Evolutionary conservation across 2,797 vertebrate genomes (phyloP).

Genomic region (Vultur gryphus): DNA sequence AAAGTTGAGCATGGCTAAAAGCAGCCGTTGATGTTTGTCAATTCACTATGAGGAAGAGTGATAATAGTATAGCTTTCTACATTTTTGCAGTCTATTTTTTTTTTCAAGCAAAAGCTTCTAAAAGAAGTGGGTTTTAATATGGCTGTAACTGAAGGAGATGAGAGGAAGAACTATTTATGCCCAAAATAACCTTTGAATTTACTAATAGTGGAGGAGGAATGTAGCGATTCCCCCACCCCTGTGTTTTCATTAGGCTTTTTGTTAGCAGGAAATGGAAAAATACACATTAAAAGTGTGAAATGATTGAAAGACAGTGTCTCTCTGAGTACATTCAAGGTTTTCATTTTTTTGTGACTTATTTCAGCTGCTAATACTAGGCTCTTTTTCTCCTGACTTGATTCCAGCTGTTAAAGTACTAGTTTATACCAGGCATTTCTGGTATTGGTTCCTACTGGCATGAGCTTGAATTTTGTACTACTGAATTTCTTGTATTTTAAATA

Average conservation of each 20-base stretch:
- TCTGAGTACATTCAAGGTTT: not conserved
- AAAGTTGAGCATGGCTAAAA: not conserved
- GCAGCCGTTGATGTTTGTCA: not conserved
- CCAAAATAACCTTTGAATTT: not conserved
- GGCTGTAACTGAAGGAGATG: not conserved
- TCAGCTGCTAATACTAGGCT: not conserved
- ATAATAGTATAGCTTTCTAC: not conserved
- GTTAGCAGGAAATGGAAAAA: not conserved
- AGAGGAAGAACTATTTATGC: not conserved
- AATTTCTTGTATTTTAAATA: not conserved
- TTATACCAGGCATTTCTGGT: not conserved
- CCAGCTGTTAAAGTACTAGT: not conserved
- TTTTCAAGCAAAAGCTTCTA: not conserved
- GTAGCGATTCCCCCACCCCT: not conserved
- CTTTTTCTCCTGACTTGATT: not conserved
- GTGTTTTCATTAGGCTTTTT: not conserved
- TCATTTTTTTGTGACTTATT: not conserved
- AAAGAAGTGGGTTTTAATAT: not conserved
- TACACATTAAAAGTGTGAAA: not conserved
- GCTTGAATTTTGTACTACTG: not conserved
- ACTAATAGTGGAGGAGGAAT: not conserved
- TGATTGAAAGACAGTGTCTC: not conserved
- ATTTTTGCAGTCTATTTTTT: not conserved
- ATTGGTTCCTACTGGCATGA: not conserved
- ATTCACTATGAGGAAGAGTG: not conserved